Evolutionary conservation across 2,797 vertebrate genomes (phyloP).

Genomic region (Myiotriccus ornatus): DNA sequence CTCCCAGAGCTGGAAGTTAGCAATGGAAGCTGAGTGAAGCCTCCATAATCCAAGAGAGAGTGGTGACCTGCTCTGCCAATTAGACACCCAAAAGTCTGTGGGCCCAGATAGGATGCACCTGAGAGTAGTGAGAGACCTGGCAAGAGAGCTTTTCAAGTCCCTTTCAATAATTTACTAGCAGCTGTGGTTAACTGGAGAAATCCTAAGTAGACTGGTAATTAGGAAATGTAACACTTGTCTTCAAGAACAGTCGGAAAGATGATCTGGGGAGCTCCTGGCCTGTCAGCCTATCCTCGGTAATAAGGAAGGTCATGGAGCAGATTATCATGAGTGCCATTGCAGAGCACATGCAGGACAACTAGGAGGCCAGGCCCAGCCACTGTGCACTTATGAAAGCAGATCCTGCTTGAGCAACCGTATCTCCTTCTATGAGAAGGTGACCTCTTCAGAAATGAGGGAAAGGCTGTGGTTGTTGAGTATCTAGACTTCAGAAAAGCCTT

Average conservation of each 20-base stretch:
- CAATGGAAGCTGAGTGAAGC: background rate
- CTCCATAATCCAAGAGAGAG: background rate
- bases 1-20: background rate
- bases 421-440: too few species aligned
- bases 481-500: background rate
- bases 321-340: background rate
- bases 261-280: background rate
- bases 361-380: background rate
- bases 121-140: background rate
- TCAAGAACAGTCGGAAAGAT: background rate
- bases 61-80: background rate
- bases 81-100: background rate
- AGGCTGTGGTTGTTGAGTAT: too few species aligned
- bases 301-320: background rate
- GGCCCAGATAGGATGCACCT: background rate
- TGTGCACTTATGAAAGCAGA: too few species aligned
- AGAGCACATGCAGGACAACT: background rate
- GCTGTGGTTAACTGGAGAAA: background rate
- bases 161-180: background rate
- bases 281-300: background rate
- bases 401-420: too few species aligned
- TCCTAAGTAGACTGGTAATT: background rate
- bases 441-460: too few species aligned
- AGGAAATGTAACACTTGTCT: background rate
- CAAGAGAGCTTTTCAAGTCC: background rate